Base-by-base conservation (phyloP, 2,797 vertebrate species). In the Hoplostethus mediterraneus region DNA sequence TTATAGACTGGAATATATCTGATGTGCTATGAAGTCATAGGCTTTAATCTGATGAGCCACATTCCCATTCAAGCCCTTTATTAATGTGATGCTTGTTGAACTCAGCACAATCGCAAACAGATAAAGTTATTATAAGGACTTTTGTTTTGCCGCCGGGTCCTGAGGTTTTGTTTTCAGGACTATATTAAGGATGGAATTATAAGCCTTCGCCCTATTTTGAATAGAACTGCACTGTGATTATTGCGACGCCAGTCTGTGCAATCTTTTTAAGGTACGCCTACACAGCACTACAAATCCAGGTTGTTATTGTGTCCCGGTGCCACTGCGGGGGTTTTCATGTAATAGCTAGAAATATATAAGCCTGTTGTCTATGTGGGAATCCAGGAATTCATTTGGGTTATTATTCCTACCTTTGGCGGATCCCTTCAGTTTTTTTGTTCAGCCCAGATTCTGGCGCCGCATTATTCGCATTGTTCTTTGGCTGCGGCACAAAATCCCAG, bases 391-490 rank as follows among this genome's bases (percentile, higher is more conserved):
- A 83, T 82, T 79, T 75, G 64, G 61, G 59, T 80, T 59, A 85
- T 84, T 79, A 80, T 78, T 76, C 55, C 51, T 58, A 54, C 69
- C 40, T 66, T 28, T 21, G 5, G 51, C 25, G 9, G 51, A 21
- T 71, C 38, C 25, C 73, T 47, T 58, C 40, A 45, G 31, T 6
- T 33, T 33, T 33, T 60, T 71, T 54, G 14, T 58, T 42, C 44
- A 63, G 67, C 56, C 36, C 63, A 53, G 6, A 70, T 80, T 72
- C 53, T 91, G 83, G 67, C 63, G 0, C 47, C 12, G 6, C 75
- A 77, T 85, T 73, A 76, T 77, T 87, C 80, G 67, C 57, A 75
- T 68, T 77, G 75, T 83, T 86, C 47, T 21, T 80, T 88, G 80
- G 86, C 78, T 66, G 30, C 47, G 48, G 51, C 49, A 75, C 60